phyloP scores from a whole-genome alignment of 1,140 invertebrate genomes.

The Papilio machaon region DNA sequence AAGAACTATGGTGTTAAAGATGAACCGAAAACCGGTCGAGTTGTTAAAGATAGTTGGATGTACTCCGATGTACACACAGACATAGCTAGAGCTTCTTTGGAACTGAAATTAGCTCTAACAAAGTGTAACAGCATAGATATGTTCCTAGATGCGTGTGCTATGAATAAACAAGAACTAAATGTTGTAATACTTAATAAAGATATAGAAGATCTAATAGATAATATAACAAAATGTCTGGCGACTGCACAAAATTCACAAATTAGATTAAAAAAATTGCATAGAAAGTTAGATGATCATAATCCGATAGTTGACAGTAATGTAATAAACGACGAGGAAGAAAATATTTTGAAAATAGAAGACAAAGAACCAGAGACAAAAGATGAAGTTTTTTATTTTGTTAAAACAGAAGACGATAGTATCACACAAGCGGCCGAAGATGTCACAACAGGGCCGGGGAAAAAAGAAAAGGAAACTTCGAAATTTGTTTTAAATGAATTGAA shows the following conservation, averaged over 20 bases:
- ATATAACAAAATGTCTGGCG: conserved; percentile 61
- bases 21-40: conserved; percentile 54
- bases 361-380: conserved; percentile 64
- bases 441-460: conserved; percentile 66
- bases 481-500: conserved; percentile 70
- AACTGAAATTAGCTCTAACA: conserved; percentile 66
- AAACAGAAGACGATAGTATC: conserved; percentile 67
- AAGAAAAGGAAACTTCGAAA: conserved; percentile 67
- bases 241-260: conserved; percentile 69
- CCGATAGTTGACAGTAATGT: conserved; percentile 40
- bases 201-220: conserved; percentile 69
- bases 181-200: conserved; percentile 65
- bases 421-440: conserved; percentile 55
- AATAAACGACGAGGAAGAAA: conserved; percentile 42
- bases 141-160: conserved; percentile 70
- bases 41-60: conserved; percentile 62
- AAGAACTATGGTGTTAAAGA: conserved; percentile 68
- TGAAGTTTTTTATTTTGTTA: conserved; percentile 77
- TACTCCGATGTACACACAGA: conserved; percentile 73
- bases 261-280: conserved; percentile 67
- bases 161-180: conserved; percentile 66
- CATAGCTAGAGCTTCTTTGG: conserved; percentile 63
- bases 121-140: conserved; percentile 69
- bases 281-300: conserved; percentile 50
- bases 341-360: conserved; percentile 67